These are phyloP conservation scores for Craterocephalus amniculus DNA, from an alignment of 2,797 vertebrate genomes.

Conservation along the genomic window DNA sequence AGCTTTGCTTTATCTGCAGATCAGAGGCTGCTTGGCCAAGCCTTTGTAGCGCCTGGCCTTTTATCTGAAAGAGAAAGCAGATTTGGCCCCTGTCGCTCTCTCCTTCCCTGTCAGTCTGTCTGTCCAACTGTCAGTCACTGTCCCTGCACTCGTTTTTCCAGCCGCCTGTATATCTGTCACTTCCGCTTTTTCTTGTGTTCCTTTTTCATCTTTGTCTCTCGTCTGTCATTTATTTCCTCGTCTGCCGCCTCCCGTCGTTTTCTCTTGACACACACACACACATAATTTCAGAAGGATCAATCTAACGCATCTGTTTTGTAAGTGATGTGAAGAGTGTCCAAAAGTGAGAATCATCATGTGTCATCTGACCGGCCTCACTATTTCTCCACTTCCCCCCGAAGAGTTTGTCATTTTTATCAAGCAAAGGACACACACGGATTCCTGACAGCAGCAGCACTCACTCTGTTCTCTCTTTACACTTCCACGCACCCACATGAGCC, in stretches of 20 bases:
- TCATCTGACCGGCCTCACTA: conserved; percentile 51
- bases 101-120: conserved; percentile 65
- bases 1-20: conserved; percentile 78
- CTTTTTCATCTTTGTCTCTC: conserved; percentile 29
- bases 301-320: conserved; percentile 60
- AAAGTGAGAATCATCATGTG: conserved; percentile 58
- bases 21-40: conserved; percentile 69
- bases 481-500: conserved; percentile 33
- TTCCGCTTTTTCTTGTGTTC: conserved; percentile 32
- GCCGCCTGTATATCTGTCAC: conserved; percentile 46
- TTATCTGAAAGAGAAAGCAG: conserved; percentile 72
- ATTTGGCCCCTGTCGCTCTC: conserved; percentile 70
- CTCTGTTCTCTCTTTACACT: conserved; percentile 14
- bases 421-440: conserved; percentile 14
- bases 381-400: conserved; percentile 52
- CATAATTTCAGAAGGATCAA: conserved; percentile 57
- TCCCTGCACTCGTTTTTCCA: conserved; percentile 35
- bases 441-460: conserved; percentile 5
- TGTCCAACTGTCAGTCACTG: conserved; percentile 58
- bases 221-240: conserved; percentile 43
- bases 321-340: conserved; percentile 51
- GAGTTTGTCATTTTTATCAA: conserved; percentile 61
- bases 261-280: conserved; percentile 17
- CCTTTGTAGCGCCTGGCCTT: conserved; percentile 75
- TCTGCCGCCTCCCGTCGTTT: conserved; percentile 10